phyloP scores from a whole-genome alignment of 1,140 invertebrate species.

The Adelges cooleyi region DNA sequence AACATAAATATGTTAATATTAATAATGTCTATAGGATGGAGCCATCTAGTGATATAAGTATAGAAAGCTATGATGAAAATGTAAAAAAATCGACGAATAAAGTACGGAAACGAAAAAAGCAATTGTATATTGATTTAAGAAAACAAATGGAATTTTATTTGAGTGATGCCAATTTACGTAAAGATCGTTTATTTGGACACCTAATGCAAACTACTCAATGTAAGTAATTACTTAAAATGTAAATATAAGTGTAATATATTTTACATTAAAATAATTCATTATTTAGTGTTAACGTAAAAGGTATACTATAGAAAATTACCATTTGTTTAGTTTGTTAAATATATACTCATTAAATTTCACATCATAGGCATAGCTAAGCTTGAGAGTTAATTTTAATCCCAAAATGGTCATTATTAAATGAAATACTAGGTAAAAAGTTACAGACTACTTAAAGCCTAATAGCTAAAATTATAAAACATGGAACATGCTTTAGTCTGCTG shows the following conservation, averaged over 20 bases:
- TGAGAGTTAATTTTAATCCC: no score
- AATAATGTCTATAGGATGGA: constrained; percentile 5
- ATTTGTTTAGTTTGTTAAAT: no score
- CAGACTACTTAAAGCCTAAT: no score
- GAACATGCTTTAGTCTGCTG: no score
- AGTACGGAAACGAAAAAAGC: constrained; percentile 47
- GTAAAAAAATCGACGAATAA: constrained; percentile 7
- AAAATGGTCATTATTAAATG: no score
- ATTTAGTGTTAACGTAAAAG: no score
- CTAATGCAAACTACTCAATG: constrained; percentile 57
- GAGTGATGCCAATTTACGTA: constrained; percentile 73
- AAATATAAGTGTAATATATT: constrained; percentile 5
- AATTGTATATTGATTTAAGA: constrained; percentile 53
- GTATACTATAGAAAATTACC: no score
- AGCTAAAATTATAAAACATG: no score
- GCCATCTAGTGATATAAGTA: constrained; percentile 8
- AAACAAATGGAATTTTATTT: constrained; percentile 92
- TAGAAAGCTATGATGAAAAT: constrained; percentile 4
- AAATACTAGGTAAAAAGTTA: no score
- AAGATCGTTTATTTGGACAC: constrained; percentile 65
- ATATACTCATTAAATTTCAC: no score
- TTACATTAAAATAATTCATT: constrained; percentile 25
- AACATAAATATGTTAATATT: no score
- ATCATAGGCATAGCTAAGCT: no score
- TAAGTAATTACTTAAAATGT: constrained; percentile 39